Conservation (phyloP, 2,888 invertebrate genomes). For the Luperina nickerlii region DNA sequence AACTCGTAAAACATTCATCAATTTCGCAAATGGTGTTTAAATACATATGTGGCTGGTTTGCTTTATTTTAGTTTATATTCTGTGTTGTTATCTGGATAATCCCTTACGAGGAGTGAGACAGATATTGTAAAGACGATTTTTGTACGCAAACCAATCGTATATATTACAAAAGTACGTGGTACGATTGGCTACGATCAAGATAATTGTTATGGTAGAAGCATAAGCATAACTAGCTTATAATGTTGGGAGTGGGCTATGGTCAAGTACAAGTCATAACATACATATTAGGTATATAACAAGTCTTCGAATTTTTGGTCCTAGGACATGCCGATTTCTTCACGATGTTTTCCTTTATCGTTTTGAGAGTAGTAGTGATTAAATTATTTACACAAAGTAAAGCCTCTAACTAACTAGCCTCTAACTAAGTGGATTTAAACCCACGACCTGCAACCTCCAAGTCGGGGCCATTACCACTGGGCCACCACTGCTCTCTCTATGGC, state of each 20-base stretch:
- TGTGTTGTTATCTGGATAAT: constrained; percentile 5
- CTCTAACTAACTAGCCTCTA: too few species aligned
- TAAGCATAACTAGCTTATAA: too few species aligned
- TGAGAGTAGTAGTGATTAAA: not conserved
- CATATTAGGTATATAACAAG: too few species aligned
- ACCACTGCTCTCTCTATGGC: not conserved
- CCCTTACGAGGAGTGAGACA: not conserved
- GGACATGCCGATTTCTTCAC: not conserved
- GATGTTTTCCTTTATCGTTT: not conserved
- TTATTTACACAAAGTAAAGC: not conserved
- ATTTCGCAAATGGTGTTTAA: constrained; percentile 66
- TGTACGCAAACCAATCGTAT: not conserved
- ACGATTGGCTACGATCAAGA: not conserved
- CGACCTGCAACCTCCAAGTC: not conserved
- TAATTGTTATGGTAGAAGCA: not conserved
- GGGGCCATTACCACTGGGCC: not conserved
- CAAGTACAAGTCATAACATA: not conserved
- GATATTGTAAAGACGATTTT: not conserved
- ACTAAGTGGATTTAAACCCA: too few species aligned
- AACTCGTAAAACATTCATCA: constrained; percentile 74
- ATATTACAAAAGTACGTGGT: not conserved
- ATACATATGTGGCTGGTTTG: constrained; percentile 63
- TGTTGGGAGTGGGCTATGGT: not conserved
- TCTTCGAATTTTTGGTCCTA: not conserved
- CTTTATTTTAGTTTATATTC: constrained; percentile 41